These are phyloP conservation scores for Metallyticus violacea DNA, from an alignment of 2,888 invertebrate species.

Conservation along the genomic window DNA sequence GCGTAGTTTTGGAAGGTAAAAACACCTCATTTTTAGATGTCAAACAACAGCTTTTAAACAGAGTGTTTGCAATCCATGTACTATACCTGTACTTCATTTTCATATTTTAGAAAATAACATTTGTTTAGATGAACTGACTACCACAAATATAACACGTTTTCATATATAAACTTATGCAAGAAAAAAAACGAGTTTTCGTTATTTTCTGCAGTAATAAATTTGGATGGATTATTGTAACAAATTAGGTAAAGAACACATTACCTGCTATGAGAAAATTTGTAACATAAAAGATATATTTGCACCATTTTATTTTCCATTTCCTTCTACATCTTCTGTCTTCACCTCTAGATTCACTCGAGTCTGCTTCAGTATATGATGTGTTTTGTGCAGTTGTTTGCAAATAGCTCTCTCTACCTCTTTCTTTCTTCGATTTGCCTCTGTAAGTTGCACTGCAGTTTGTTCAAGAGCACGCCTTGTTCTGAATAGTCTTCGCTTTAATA, in stretches of 20 bases:
- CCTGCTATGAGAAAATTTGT: background rate
- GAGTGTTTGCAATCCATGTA: background rate
- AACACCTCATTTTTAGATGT: background rate
- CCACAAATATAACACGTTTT: no score
- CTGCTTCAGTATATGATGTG: conserved; percentile 71
- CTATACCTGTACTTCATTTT: background rate
- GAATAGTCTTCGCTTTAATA: conserved; percentile 65
- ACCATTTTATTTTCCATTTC: background rate
- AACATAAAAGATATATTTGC: background rate
- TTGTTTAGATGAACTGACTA: no score
- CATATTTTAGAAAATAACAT: background rate
- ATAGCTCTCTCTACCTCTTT: conserved; percentile 80
- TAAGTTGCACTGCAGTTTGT: conserved; percentile 72
- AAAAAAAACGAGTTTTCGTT: background rate
- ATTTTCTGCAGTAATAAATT: background rate
- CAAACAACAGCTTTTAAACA: background rate
- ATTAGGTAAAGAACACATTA: background rate
- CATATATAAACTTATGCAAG: background rate
- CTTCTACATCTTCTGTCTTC: background rate
- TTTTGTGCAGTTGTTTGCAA: conserved; percentile 75
- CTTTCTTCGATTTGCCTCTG: conserved; percentile 74
- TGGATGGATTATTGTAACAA: background rate
- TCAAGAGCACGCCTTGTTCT: conserved; percentile 72
- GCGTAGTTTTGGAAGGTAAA: background rate
- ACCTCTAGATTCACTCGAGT: conserved; percentile 61